Base-by-base conservation (phyloP, 53 echinoderm and acorn worm genomes). In the Patiria pectinifera region DNA sequence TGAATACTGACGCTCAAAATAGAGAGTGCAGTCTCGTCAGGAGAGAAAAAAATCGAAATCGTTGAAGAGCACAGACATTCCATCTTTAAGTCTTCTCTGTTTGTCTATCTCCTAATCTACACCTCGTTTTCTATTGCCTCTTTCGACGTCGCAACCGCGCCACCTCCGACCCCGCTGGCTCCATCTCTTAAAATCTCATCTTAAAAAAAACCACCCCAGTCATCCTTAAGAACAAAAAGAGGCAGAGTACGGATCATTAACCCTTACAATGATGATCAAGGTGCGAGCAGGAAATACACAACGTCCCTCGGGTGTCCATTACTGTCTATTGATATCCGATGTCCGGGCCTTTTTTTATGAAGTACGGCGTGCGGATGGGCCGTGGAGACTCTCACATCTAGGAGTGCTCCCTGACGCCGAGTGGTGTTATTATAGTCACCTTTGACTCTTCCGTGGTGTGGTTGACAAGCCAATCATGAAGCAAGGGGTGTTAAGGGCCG, bases 311-410 rank as follows among this genome's bases (percentile, higher is more conserved):
- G 80, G 80, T 79, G 80, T 79, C 45, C 80, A 79, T 79, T 79
- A 79, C 80, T 45, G 80, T 11, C 15, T 79, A 79, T 79, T 18
- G 80, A 79, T 79, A 79, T 79, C 43, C 80, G 48, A 47, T 79
- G 80, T 47, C 80, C 80, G 80, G 80, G 35, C 35, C 25, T 6
- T 12, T 11, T 79, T 2, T 16, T 45, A n/a, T 79, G 11, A 15
- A 79, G 11, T 79, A 47, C 48, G 11, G 43, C 80, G 12, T n/a
- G 24, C 22, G 18, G 74, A 74, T n/a, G 74, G 5, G 24, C 74
- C 10, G 66, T 15, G 66, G 3, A 66, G 13, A 15, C 10, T 13
- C 13, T 18, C 10, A 3, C 66, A 13, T 13, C 66, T 11, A 66
- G 8, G 3, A 14, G 19, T 15, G 15, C 66, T 13, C 66, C 15